These are phyloP conservation scores for Drosophila borborema DNA, from an alignment of 2,888 invertebrate species.

Conservation along the genomic window DNA sequence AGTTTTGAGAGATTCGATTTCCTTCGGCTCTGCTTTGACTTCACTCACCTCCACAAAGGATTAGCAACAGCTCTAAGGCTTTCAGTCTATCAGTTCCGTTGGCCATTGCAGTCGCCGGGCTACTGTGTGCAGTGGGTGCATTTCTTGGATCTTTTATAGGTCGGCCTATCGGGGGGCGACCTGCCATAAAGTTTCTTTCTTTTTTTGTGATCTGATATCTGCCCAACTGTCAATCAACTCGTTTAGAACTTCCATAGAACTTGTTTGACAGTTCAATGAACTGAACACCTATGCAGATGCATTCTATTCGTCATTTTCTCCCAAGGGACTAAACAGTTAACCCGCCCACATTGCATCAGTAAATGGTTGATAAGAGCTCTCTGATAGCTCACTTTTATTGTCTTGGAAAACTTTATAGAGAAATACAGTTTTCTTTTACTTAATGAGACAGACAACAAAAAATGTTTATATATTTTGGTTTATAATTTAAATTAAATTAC, in stretches of 20 bases:
- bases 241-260: slow-evolving; percentile 49
- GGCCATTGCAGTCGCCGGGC: slow-evolving; percentile 56
- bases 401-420: too few species aligned
- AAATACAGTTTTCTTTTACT: neutral
- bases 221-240: slow-evolving; percentile 52
- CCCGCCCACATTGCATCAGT: slow-evolving; percentile 26
- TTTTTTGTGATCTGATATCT: slow-evolving; percentile 39
- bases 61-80: slow-evolving; percentile 12
- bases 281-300: slow-evolving; percentile 16
- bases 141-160: slow-evolving; percentile 60
- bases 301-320: neutral
- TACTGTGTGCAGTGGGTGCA: slow-evolving; percentile 50
- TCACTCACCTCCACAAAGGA: slow-evolving; percentile 45
- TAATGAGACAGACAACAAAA: neutral
- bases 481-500: neutral
- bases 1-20: neutral
- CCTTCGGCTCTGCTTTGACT: neutral
- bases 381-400: neutral
- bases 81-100: slow-evolving; percentile 25
- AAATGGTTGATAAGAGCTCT: slow-evolving; percentile 2
- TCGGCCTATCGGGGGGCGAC: slow-evolving; percentile 12
- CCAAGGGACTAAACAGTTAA: slow-evolving; percentile 3
- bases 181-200: slow-evolving; percentile 34
- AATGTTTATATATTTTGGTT: neutral
- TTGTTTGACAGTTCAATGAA: slow-evolving; percentile 54